These are phyloP conservation scores for Eupeodes corollae DNA, from an alignment of 1,140 invertebrate species.

Conservation along the genomic window DNA sequence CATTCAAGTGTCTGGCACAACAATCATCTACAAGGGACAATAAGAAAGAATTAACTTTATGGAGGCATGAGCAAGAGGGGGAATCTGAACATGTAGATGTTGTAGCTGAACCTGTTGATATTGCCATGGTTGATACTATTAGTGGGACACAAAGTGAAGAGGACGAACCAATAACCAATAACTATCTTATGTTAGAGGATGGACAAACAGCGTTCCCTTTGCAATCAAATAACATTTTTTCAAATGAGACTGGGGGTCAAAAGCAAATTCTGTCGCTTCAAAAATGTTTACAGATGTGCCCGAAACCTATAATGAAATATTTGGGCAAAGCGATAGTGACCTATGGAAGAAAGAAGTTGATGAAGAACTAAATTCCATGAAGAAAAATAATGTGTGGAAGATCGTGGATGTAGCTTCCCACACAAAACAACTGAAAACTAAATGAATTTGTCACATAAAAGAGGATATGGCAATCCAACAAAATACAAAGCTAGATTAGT, in stretches of 20 bases:
- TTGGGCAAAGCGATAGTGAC: constrained; percentile 8
- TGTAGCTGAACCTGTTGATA: too few species aligned
- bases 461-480: too few species aligned
- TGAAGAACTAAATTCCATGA: constrained; percentile 15
- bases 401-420: too few species aligned
- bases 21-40: too few species aligned
- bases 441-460: too few species aligned
- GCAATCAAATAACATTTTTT: neutral
- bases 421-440: too few species aligned
- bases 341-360: constrained; percentile 16
- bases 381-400: constrained; percentile 17
- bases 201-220: neutral
- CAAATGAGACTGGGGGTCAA: neutral
- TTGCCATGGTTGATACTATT: too few species aligned
- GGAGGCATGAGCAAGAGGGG: too few species aligned
- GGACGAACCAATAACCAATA: neutral
- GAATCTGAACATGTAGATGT: too few species aligned
- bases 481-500: too few species aligned
- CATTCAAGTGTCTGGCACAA: too few species aligned
- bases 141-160: neutral
- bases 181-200: neutral
- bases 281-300: constrained; percentile 8
- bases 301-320: constrained; percentile 10
- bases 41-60: too few species aligned
- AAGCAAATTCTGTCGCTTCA: neutral